Conservation (phyloP, 1,140 invertebrate genomes). For the Cheumatopsyche charites region DNA sequence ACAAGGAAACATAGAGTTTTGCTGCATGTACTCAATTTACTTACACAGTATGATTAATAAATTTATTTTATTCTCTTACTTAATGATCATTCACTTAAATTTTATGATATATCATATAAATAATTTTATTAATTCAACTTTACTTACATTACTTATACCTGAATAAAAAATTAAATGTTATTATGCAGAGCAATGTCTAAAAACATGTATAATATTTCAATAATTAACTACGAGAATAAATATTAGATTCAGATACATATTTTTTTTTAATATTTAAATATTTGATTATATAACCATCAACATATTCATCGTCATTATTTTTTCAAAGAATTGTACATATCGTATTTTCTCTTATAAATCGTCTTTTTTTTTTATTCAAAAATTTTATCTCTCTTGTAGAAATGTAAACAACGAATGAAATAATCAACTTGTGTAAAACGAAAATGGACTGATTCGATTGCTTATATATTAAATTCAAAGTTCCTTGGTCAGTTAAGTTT, state of each 20-base stretch:
- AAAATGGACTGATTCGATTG: constrained; percentile 18
- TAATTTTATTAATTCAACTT: constrained; percentile 31
- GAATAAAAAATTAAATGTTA: constrained; percentile 32
- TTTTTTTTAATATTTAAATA: constrained; percentile 25
- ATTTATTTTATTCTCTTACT: constrained; percentile 46
- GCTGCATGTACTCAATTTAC: constrained; percentile 47
- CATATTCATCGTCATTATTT: constrained; percentile 4
- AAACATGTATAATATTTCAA: constrained; percentile 10
- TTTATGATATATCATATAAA: constrained; percentile 41
- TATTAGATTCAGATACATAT: constrained; percentile 17
- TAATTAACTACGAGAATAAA: constrained; percentile 31
- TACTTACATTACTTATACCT: constrained; percentile 32
- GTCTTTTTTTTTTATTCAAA: constrained; percentile 8
- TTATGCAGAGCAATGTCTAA: constrained; percentile 23
- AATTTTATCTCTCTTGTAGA: neutral
- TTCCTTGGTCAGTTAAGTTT: constrained; percentile 21
- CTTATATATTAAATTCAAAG: constrained; percentile 26
- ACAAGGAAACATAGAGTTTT: constrained; percentile 46
- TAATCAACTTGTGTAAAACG: constrained; percentile 1
- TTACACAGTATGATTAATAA: constrained; percentile 47
- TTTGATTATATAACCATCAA: constrained; percentile 27
- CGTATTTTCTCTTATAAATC: constrained; percentile 16
- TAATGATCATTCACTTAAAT: constrained; percentile 43
- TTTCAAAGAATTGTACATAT: constrained; percentile 22
- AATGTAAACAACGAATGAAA: constrained; percentile 6